Conservation (phyloP, 2,888 invertebrate genomes). For the Nomada lathburiana region DNA sequence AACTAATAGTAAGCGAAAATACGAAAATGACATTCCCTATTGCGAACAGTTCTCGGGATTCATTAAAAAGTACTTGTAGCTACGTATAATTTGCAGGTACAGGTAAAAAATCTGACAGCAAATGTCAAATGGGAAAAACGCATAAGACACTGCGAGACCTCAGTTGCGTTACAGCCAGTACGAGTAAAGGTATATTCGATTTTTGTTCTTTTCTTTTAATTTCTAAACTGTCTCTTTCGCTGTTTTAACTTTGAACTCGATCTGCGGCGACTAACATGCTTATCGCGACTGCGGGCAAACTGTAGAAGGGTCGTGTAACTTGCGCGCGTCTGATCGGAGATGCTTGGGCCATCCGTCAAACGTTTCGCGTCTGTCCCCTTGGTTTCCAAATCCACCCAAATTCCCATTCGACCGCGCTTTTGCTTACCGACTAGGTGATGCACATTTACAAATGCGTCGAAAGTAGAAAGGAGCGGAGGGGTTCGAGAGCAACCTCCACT, state of each 20-base stretch:
- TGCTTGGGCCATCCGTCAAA: not conserved
- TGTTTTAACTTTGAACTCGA: slow-evolving; percentile 42
- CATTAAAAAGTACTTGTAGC: slow-evolving; percentile 53
- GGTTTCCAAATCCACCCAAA: no score
- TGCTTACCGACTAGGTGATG: no score
- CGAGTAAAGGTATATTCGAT: slow-evolving; percentile 85
- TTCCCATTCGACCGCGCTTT: no score
- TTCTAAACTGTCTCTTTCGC: slow-evolving; percentile 46
- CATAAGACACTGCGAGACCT: slow-evolving; percentile 88
- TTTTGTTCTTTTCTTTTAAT: slow-evolving; percentile 52
- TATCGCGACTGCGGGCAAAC: slow-evolving; percentile 11
- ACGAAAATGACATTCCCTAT: slow-evolving; percentile 27
- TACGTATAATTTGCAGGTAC: slow-evolving; percentile 82
- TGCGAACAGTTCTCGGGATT: slow-evolving; percentile 7
- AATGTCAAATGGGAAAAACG: slow-evolving; percentile 85
- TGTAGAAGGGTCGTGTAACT: not conserved
- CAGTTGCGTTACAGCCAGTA: slow-evolving; percentile 86
- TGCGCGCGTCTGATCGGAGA: no score
- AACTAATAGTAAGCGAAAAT: no score
- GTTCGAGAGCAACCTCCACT: no score
- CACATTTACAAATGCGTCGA: no score
- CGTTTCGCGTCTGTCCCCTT: not conserved
- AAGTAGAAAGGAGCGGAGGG: no score
- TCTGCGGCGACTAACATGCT: slow-evolving; percentile 72
- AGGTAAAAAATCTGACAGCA: slow-evolving; percentile 84